Base-by-base conservation (phyloP, 2,888 invertebrate genomes). In the Lydus trimaculatus region DNA sequence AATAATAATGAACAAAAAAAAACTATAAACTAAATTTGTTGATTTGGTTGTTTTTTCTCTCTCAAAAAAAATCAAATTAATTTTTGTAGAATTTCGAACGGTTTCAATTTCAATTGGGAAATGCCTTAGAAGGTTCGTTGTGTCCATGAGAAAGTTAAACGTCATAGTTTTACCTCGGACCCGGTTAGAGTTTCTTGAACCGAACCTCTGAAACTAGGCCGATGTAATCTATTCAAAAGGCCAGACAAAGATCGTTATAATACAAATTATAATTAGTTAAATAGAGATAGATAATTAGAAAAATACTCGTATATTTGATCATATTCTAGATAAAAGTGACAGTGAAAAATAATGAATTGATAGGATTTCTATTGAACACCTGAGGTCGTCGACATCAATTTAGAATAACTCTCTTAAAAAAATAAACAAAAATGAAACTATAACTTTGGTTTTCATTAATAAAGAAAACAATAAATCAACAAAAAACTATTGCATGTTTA, bases 101-200 rank as follows among this genome's bases (percentile, higher is more conserved):
- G 75, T 76, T 76, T 79, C 78, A 75, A 74, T 79, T 78, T 79
- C 76, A 71, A 48, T 80, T 77, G 71, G 71, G 75, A 74, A 76
- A 77, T 71, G 72, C 72, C 70, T 67, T 72, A 75, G 74, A 76
- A 71, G 76, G 74, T 69, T 64, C 61, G 64, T 65, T 73, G 69
- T 74, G 82, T 80, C 79, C 81, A 79, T 81, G 81, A 81, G 82
- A 82, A 81, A 81, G 79, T 79, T 73, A 73, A 75, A 81, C 80
- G 82, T 80, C 79, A 81, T 72, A 78, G 75, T 77, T 81, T 78
- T 78, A 78, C 78, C 78, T 78, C 74, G 77, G 81, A 79, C 82
- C 82, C 72, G 74, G 72, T 79, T 82, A 74, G 68, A 79, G 81
- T 81, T 81, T 80, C 78, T 78, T 81, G 81, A 81, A 81, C 81